These are phyloP conservation scores for Lycocerus yunnanus DNA, from an alignment of 2,888 invertebrate species.

Conservation along the genomic window DNA sequence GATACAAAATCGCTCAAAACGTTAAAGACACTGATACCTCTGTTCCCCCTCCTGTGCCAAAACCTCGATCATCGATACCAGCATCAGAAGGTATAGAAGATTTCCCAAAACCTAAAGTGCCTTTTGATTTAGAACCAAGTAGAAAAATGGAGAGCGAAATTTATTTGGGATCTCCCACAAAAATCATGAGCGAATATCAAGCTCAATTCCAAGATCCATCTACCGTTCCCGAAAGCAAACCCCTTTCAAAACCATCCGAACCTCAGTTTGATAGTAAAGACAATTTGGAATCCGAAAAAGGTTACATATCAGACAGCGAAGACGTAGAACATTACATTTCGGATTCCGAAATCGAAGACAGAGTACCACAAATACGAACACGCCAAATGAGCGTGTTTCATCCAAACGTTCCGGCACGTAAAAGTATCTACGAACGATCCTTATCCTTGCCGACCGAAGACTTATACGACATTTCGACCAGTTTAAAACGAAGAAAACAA, in stretches of 20 bases:
- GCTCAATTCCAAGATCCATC: conserved; percentile 49
- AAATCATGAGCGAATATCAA: conserved; percentile 50
- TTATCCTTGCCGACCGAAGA: conserved; percentile 59
- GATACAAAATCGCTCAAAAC: conserved; percentile 26
- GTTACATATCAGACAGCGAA: conserved; percentile 55
- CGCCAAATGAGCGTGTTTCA: conserved; percentile 55
- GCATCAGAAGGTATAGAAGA: conserved; percentile 43
- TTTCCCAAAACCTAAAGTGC: conserved; percentile 6
- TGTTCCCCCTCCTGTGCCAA: conserved; percentile 50
- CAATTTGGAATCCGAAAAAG: conserved; percentile 53
- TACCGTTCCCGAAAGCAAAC: conserved; percentile 23
- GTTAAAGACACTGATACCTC: conserved; percentile 1
- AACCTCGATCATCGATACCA: conserved; percentile 51
- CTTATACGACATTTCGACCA: conserved; percentile 59
- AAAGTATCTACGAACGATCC: conserved; percentile 57
- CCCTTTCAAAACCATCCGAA: conserved; percentile 16
- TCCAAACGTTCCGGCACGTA: conserved; percentile 46
- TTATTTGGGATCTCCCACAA: conserved; percentile 6
- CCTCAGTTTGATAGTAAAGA: conserved; percentile 42
- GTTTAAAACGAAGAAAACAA: conserved; percentile 61
- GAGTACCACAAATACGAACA: conserved; percentile 54
- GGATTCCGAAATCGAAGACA: conserved; percentile 55
- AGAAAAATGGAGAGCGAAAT: conserved; percentile 1
- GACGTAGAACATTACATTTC: conserved; percentile 55
- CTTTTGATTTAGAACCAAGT: background rate